Percentiles rank a stretch among this genome's conserved stretches.
phyloP scores from a whole-genome alignment of 2,888 invertebrate genomes.

The Orchestes rusci region DNA sequence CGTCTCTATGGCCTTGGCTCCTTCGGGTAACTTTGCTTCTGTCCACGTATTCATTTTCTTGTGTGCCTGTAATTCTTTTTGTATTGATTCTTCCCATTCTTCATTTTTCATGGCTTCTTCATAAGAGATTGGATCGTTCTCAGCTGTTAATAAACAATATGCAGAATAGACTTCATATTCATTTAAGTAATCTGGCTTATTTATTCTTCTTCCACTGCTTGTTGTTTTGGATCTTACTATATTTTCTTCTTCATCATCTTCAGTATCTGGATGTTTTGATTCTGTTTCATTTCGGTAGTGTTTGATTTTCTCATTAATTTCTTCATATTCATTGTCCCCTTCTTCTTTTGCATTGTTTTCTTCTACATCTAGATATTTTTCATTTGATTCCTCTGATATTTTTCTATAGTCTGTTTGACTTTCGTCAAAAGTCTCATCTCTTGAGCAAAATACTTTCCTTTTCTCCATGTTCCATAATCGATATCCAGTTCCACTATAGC shows the following conservation, averaged over 20 bases:
- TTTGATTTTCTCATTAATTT: neutral
- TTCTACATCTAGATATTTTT: constrained; percentile 3
- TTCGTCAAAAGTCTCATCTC: constrained; percentile 29
- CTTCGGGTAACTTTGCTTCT: constrained; percentile 7
- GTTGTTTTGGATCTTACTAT: neutral
- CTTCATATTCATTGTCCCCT: constrained; percentile 5
- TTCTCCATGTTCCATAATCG: constrained; percentile 24
- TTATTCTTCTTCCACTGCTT: too few species aligned
- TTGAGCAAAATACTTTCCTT: constrained; percentile 21
- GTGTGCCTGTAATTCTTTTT: neutral
- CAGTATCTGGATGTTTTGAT: too few species aligned
- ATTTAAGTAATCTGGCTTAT: constrained; percentile 3
- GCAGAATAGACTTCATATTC: constrained; percentile 9
- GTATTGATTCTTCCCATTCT: neutral
- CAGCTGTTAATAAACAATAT: constrained; percentile 3
- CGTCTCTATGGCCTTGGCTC: constrained; percentile 8
- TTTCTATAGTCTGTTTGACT: constrained; percentile 17
- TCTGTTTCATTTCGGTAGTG: neutral
- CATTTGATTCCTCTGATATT: constrained; percentile 5
- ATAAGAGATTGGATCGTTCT: constrained; percentile 2
- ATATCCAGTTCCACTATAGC: too few species aligned
- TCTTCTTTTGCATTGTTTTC: constrained; percentile 7
- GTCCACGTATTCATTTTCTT: neutral
- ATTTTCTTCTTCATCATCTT: constrained; percentile 1
- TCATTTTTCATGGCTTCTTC: constrained; percentile 6